Evolutionary conservation across 1,140 invertebrate genomes (phyloP).

Genomic region (Hyposmocoma kahamanoa): DNA sequence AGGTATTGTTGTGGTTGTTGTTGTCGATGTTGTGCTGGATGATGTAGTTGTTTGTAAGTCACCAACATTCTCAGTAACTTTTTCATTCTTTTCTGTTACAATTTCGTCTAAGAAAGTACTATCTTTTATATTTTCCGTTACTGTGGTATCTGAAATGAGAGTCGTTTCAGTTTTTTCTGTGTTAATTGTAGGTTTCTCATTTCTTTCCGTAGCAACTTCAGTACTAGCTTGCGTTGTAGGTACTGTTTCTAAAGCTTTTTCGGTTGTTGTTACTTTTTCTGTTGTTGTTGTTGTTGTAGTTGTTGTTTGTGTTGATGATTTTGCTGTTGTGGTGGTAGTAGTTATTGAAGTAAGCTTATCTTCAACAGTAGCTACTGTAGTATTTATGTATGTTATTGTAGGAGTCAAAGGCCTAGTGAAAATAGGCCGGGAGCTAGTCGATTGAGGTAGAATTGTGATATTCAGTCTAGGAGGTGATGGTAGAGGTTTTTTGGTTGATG

Average conservation of each 20-base stretch:
- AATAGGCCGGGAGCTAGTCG: constrained; percentile 49
- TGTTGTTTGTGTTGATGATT: constrained; percentile 20
- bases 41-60: background rate
- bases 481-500: constrained; percentile 56
- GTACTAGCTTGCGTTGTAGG: constrained; percentile 17
- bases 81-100: constrained; percentile 18
- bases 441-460: constrained; percentile 74
- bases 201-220: constrained; percentile 25
- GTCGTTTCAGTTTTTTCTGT: constrained; percentile 23
- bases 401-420: constrained; percentile 50
- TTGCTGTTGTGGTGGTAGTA: constrained; percentile 24
- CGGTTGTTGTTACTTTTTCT: constrained; percentile 17
- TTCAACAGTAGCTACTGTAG: constrained; percentile 34
- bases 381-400: constrained; percentile 67
- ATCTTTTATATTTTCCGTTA: background rate
- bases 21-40: background rate
- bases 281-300: constrained; percentile 23
- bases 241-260: constrained; percentile 21
- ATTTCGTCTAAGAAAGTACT: background rate
- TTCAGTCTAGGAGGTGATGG: constrained; percentile 66
- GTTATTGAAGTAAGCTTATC: constrained; percentile 26
- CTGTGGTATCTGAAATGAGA: background rate
- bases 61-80: background rate
- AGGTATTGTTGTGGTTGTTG: constrained; percentile 13
- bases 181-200: constrained; percentile 4